phyloP scores from a whole-genome alignment of 1,140 invertebrate species.

The Wiebesia pumilae region DNA sequence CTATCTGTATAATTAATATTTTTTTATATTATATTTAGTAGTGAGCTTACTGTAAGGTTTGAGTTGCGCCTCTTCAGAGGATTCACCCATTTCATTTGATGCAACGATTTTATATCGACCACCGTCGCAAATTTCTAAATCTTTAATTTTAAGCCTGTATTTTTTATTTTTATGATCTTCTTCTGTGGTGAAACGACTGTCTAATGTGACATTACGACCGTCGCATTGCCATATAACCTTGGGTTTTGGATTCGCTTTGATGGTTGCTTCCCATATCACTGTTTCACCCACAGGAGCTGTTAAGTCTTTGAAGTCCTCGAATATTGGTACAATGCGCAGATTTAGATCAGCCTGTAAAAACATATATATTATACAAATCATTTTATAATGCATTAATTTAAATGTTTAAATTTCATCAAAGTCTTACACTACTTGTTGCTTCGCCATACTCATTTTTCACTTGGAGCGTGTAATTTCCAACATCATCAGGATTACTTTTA shows the following conservation, averaged over 20 bases:
- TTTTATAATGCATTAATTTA: neutral
- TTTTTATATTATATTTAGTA: neutral
- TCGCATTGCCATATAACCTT: slow-evolving; percentile 85
- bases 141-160: slow-evolving; percentile 82
- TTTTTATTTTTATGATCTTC: slow-evolving; percentile 80
- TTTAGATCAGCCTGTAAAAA: slow-evolving; percentile 79
- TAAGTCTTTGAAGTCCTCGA: slow-evolving; percentile 84
- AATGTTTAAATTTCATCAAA: neutral
- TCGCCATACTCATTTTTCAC: slow-evolving; percentile 87
- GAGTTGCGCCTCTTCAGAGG: slow-evolving; percentile 81
- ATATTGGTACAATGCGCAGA: slow-evolving; percentile 84
- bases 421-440: slow-evolving; percentile 77
- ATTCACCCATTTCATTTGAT: slow-evolving; percentile 85
- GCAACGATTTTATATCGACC: slow-evolving; percentile 87
- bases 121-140: slow-evolving; percentile 82
- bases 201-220: slow-evolving; percentile 77
- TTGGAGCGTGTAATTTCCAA: slow-evolving; percentile 87
- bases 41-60: slow-evolving; percentile 81
- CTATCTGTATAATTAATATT: neutral
- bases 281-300: slow-evolving; percentile 83
- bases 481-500: slow-evolving; percentile 82
- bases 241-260: slow-evolving; percentile 87
- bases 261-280: slow-evolving; percentile 81
- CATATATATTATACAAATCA: slow-evolving; percentile 34
- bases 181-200: slow-evolving; percentile 77